A percentile compares a stretch with the other conserved stretches of the same genome.
These are phyloP conservation scores for Centropus unirufus DNA, from an alignment of 2,113 vertebrate species.

Conservation along the genomic window DNA sequence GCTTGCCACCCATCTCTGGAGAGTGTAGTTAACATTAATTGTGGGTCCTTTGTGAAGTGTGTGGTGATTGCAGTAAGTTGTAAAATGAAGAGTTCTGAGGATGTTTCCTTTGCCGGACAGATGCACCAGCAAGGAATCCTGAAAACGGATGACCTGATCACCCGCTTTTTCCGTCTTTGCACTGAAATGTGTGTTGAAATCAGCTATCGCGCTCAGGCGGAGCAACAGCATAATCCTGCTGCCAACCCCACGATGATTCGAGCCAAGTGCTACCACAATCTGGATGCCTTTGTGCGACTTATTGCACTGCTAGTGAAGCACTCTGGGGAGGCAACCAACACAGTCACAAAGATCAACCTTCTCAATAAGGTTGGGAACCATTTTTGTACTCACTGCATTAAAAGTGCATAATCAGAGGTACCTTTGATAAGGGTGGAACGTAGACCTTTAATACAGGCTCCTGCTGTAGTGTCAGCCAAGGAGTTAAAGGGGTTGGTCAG, in stretches of 20 bases:
- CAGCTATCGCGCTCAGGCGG: slow-evolving; percentile 95
- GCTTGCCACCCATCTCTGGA: background rate
- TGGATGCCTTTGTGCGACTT: slow-evolving; percentile 96
- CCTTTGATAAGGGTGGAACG: background rate
- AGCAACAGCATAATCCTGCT: slow-evolving; percentile 97
- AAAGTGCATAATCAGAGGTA: rapidly evolving
- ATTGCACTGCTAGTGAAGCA: slow-evolving; percentile 98
- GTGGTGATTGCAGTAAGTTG: background rate
- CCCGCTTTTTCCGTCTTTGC: slow-evolving; percentile 96
- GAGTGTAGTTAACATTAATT: background rate
- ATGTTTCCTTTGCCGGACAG: slow-evolving; percentile 64
- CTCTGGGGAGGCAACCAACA: slow-evolving; percentile 98
- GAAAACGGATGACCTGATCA: slow-evolving; percentile 98
- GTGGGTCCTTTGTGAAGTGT: background rate
- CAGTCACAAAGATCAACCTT: slow-evolving; percentile 98
- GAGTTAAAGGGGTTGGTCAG: background rate
- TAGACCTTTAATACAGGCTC: background rate
- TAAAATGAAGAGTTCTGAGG: background rate
- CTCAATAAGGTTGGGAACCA: slow-evolving; percentile 88
- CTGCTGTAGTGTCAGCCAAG: background rate
- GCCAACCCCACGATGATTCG: slow-evolving; percentile 96
- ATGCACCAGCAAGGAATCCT: slow-evolving; percentile 99
- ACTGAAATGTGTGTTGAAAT: slow-evolving; percentile 99
- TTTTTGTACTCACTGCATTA: rapidly evolving
- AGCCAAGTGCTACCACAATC: slow-evolving; percentile 98